Evolutionary conservation across 2,888 invertebrate genomes (phyloP).

Genomic region (Hylaea fasciaria): DNA sequence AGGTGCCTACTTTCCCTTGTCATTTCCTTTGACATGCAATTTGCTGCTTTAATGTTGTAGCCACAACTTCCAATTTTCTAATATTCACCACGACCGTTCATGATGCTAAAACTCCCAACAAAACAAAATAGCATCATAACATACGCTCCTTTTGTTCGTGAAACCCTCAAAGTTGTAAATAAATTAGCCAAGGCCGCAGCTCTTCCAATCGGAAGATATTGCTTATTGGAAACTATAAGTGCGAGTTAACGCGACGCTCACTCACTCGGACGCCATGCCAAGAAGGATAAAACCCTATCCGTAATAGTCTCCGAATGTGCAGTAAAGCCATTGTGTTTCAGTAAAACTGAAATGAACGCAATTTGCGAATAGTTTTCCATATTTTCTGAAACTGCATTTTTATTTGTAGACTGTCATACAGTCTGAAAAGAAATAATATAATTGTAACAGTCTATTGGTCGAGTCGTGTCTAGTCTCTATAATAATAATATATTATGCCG

Average conservation of each 20-base stretch:
- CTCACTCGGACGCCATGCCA: conserved; percentile 53
- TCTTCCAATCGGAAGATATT: conserved; percentile 64
- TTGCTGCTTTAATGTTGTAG: too few species aligned
- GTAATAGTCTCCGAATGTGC: conserved; percentile 26
- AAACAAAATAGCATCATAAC: background rate
- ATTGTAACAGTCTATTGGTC: too few species aligned
- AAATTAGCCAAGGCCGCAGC: conserved; percentile 57
- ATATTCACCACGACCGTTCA: too few species aligned
- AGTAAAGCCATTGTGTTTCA: conserved; percentile 10
- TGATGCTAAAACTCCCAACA: too few species aligned
- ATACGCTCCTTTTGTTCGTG: conserved; percentile 23
- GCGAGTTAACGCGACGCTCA: conserved; percentile 53
- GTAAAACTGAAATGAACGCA: conserved; percentile 20
- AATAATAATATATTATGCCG: too few species aligned
- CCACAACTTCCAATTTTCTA: too few species aligned
- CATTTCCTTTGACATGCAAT: too few species aligned
- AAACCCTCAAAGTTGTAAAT: conserved; percentile 52
- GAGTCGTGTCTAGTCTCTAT: too few species aligned
- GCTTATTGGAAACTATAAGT: conserved; percentile 71
- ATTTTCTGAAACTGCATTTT: conserved; percentile 2
- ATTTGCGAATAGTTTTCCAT: conserved; percentile 11
- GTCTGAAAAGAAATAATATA: background rate
- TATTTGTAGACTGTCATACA: background rate
- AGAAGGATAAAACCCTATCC: conserved; percentile 19
- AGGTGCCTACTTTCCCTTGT: too few species aligned